Conservation (phyloP, 2,113 vertebrate species). For the Puffinus mauretanicus region DNA sequence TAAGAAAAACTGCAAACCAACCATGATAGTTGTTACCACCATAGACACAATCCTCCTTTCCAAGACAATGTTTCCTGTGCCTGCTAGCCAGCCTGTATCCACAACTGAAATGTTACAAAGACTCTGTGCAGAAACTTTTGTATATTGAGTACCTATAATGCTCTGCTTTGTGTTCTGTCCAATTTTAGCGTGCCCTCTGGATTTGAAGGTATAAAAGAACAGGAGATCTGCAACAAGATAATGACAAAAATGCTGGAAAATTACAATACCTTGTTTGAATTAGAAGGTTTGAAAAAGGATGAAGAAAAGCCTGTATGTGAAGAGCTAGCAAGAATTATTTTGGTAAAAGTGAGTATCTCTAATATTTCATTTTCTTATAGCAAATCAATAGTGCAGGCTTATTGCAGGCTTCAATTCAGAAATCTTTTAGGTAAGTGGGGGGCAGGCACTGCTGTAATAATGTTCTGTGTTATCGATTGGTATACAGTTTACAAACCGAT, state of each 20-base stretch:
- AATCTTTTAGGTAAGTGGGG: not conserved
- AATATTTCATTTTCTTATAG: not conserved
- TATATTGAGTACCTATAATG: not conserved
- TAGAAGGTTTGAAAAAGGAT: conserved; percentile 47
- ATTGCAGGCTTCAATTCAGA: not conserved
- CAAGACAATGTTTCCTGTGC: not conserved
- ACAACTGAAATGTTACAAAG: not conserved
- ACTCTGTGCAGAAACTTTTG: not conserved
- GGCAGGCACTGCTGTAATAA: not conserved
- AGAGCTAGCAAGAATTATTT: conserved; percentile 70
- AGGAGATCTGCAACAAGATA: conserved; percentile 90
- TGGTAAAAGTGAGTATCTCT: conserved; percentile 81
- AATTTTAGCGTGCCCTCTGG: conserved; percentile 81
- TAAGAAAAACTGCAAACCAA: not conserved
- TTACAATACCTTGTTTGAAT: conserved; percentile 82
- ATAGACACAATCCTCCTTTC: not conserved
- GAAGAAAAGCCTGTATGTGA: conserved; percentile 52
- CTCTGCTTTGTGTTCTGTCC: not conserved
- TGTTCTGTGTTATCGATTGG: not conserved
- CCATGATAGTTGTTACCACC: not conserved
- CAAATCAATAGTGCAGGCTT: not conserved
- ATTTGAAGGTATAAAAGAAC: conserved; percentile 87
- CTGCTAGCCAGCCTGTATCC: not conserved
- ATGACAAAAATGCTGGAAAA: conserved; percentile 87
- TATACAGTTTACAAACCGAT: not conserved